Conservation (phyloP, 2,888 invertebrate species). For the Cephonodes hylas region DNA sequence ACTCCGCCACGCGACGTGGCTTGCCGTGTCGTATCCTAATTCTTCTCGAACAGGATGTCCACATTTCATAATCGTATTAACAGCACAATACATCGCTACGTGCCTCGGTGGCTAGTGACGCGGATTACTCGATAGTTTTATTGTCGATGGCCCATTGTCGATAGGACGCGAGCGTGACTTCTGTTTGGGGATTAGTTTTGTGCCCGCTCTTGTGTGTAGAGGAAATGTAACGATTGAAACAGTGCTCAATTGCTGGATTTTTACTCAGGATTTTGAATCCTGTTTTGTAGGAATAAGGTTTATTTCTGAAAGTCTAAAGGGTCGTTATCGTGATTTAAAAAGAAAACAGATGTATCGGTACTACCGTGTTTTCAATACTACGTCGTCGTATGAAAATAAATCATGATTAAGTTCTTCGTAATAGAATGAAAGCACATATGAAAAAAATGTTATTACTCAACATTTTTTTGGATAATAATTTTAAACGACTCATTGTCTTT, state of each 20-base stretch:
- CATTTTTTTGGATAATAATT: too few species aligned
- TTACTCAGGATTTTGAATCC: not conserved
- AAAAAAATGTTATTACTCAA: too few species aligned
- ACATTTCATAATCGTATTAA: conserved; percentile 14
- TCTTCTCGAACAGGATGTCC: conserved; percentile 11
- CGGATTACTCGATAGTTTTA: conserved; percentile 7
- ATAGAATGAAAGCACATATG: too few species aligned
- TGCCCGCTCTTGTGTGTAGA: not conserved
- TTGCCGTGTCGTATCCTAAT: not conserved
- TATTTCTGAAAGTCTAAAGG: too few species aligned
- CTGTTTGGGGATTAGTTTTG: conserved; percentile 9
- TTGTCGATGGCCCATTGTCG: conserved; percentile 7
- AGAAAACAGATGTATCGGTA: not conserved
- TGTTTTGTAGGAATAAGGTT: not conserved
- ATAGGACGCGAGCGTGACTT: conserved; percentile 8
- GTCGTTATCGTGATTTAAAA: not conserved
- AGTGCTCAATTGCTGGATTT: not conserved
- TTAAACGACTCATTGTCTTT: too few species aligned
- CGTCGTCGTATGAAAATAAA: not conserved
- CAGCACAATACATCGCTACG: conserved; percentile 9
- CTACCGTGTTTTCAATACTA: not conserved
- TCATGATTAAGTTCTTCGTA: not conserved
- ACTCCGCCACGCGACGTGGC: not conserved
- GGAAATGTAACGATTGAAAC: not conserved
- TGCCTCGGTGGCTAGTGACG: conserved; percentile 1